A percentile compares a stretch with the other conserved stretches of the same genome.
These are phyloP conservation scores for Scaptomyza pallida DNA, from an alignment of 1,140 invertebrate genomes.

Conservation along the genomic window DNA sequence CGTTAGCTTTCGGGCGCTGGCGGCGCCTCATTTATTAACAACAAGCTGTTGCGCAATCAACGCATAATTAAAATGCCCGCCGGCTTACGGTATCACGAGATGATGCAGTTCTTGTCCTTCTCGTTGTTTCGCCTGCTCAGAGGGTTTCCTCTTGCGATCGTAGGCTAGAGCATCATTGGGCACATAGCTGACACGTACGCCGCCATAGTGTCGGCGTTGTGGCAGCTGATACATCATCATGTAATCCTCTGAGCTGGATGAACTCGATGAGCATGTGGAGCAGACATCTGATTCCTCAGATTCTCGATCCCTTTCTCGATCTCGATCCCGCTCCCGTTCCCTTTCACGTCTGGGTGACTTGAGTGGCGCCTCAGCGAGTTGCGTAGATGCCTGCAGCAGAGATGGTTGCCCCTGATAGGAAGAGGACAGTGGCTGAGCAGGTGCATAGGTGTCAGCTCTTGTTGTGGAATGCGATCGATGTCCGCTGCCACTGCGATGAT, in stretches of 20 bases:
- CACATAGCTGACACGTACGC: constrained; percentile 94
- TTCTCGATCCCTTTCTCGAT: constrained; percentile 81
- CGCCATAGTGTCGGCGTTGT: constrained; percentile 91
- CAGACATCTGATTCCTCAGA: constrained; percentile 89
- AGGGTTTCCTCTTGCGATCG: constrained; percentile 87
- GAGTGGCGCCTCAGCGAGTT: constrained; percentile 12
- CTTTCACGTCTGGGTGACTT: constrained; percentile 27
- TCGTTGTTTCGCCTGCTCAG: constrained; percentile 64
- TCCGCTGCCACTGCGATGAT: constrained; percentile 69
- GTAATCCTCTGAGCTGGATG: constrained; percentile 92
- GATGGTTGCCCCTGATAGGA: constrained; percentile 76
- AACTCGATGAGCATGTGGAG: constrained; percentile 91
- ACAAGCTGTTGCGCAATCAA: constrained; percentile 28
- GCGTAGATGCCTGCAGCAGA: constrained; percentile 46
- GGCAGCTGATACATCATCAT: constrained; percentile 92
- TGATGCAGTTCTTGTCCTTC: constrained; percentile 89
- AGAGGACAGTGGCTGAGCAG: constrained; percentile 73
- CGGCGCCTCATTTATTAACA: constrained; percentile 37
- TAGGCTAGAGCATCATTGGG: constrained; percentile 94
- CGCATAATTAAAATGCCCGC: constrained; percentile 60
- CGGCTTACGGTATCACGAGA: constrained; percentile 86
- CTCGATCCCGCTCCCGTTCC: constrained; percentile 35
- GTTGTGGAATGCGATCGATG: constrained; percentile 79
- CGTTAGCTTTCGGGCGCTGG: constrained; percentile 30
- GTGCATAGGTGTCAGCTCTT: constrained; percentile 75